Percentiles rank a stretch among this genome's conserved stretches.
phyloP scores from a whole-genome alignment of 2,113 vertebrate genomes.

The Epinephelus moara region DNA sequence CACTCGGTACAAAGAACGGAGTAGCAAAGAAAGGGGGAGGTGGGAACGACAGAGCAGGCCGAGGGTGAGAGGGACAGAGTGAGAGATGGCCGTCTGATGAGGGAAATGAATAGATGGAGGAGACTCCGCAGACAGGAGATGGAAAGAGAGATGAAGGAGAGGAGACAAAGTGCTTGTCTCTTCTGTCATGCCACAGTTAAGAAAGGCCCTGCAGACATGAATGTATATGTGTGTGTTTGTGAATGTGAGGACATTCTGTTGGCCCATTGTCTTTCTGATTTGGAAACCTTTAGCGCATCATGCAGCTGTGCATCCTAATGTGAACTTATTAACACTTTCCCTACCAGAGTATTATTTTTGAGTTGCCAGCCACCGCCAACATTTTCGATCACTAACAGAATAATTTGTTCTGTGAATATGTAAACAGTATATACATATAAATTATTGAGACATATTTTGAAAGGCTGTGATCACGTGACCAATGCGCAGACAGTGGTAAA shows the following conservation, averaged over 20 bases:
- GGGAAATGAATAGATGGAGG: constrained; percentile 81
- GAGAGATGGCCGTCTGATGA: constrained; percentile 75
- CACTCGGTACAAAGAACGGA: constrained; percentile 64
- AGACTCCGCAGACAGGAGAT: constrained; percentile 72
- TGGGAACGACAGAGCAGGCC: constrained; percentile 34
- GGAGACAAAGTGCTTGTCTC: constrained; percentile 68
- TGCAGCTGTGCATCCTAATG: not conserved
- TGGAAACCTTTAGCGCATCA: not conserved
- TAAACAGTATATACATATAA: too few species aligned
- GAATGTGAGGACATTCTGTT: not conserved
- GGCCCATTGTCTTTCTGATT: not conserved
- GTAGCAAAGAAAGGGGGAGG: constrained; percentile 70
- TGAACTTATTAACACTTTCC: not conserved
- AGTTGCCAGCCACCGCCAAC: too few species aligned
- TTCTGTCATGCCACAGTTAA: constrained; percentile 54
- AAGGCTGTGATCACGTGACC: too few species aligned
- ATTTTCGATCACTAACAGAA: too few species aligned
- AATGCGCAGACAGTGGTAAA: too few species aligned
- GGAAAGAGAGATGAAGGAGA: constrained; percentile 73
- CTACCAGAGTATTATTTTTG: too few species aligned
- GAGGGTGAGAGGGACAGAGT: constrained; percentile 76
- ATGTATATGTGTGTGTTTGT: constrained; percentile 22
- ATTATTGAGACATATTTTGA: too few species aligned
- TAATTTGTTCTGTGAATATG: too few species aligned
- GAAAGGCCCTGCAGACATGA: constrained; percentile 47